Evolutionary conservation across 1,140 invertebrate genomes (phyloP), one percentile per base, ranked within the genome.

Genomic region (Sarcophaga bullata): DNA sequence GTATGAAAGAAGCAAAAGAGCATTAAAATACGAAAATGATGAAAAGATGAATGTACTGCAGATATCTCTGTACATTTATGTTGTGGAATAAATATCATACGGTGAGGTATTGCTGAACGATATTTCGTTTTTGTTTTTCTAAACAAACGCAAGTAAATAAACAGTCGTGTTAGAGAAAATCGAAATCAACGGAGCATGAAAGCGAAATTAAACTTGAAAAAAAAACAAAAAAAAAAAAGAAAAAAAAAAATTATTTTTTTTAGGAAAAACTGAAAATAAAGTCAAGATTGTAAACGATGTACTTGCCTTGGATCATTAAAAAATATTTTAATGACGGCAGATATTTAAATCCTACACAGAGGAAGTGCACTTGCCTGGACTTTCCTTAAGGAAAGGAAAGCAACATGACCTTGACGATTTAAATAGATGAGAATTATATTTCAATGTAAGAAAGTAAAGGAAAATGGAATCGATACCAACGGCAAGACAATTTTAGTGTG

Each of bases 161-260:
- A 25, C 9, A 9, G 62, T 25, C 62, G 62, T 68, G 62, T 19
- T 19, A n/a, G 62, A 68, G 62, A 68, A 68, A 68, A 68, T 68
- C 62, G 19, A 19, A 68, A 68, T 10, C 62, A 68, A 68, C 62
- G n/a, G 62, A 68, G 17, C 62, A 68, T 68, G 62, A 19, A 19
- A 25, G 62, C 62, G 62, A 68, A 68, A 68, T 68, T 68, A 25
- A 68, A 19, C 17, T 68, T 25, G 9, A 19, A 25, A 68, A 25
- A 19, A 68, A 19, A 19, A 37, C 1, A 1, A 37, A 37, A 4
- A 37, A 37, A 19, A 68, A 19, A 19, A 37, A 37, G 1, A 37
- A 37, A 4, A 37, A 37, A 37, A 37, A 37, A 37, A 37, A 37
- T 37, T 37, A 37, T 2, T 4, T 37, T n/a, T 37, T 37, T 37